A percentile compares a stretch with the other conserved stretches of the same genome.
phyloP scores from a whole-genome alignment of 2,888 invertebrate species.

The Rhimphoctona megacephalus region DNA sequence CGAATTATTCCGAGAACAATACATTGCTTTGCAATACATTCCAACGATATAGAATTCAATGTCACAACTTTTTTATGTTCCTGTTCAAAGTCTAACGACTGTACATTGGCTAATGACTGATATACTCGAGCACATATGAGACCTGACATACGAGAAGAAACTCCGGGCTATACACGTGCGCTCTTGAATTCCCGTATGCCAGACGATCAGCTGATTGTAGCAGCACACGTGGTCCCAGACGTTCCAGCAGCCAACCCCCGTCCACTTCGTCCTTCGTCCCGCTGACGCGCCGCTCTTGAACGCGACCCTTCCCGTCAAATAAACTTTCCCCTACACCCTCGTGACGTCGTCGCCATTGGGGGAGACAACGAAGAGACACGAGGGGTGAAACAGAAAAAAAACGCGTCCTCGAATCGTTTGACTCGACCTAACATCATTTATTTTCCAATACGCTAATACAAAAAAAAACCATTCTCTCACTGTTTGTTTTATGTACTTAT shows the following conservation, averaged over 20 bases:
- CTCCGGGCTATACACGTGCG: conserved; percentile 54
- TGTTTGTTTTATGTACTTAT: neutral
- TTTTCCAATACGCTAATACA: conserved; percentile 17
- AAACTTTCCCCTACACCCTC: conserved; percentile 49
- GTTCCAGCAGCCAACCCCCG: conserved; percentile 53
- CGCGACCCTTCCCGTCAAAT: conserved; percentile 62
- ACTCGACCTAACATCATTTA: conserved; percentile 27
- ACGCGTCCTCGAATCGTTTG: conserved; percentile 48
- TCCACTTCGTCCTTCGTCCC: conserved; percentile 31
- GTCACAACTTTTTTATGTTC: neutral
- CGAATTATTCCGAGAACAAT: neutral
- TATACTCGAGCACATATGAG: conserved; percentile 12
- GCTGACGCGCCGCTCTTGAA: conserved; percentile 57
- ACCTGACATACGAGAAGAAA: conserved; percentile 32
- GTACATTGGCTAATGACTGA: conserved; percentile 37
- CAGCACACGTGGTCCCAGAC: conserved; percentile 70
- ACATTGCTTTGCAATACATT: too few relatives aligned
- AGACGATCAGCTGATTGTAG: conserved; percentile 72
- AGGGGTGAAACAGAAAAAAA: conserved; percentile 47
- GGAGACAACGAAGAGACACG: conserved; percentile 63
- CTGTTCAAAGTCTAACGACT: neutral
- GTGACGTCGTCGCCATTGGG: conserved; percentile 55
- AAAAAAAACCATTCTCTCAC: neutral
- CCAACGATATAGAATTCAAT: neutral
- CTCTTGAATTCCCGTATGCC: conserved; percentile 62